Base-by-base conservation (phyloP, 2,113 vertebrate genomes). In the Hiodon tergisus region DNA sequence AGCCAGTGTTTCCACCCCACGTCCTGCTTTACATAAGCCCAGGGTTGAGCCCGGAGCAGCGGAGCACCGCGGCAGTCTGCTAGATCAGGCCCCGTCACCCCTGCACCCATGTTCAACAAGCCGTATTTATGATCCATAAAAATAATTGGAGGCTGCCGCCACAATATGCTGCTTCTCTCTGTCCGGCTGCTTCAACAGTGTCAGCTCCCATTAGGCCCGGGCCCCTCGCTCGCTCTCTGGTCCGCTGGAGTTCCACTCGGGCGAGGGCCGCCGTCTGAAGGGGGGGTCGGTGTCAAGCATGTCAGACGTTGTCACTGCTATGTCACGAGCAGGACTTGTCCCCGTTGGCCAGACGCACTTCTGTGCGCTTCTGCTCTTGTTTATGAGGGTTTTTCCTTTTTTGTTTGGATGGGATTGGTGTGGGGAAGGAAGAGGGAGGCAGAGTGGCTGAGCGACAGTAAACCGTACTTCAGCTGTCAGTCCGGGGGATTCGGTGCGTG, bases 71-170 rank as follows among this genome's bases (percentile, higher is more conserved):
- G 89, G 85, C 77, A 77, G 76, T 73, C 82, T 85, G 81, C 81
- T 85, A 84, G 85, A 89, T 90, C 88, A 86, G 84, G 85, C 84
- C 82, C 83, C 83, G 83, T 88, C 87, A 91, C 83, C 84, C 86
- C 84, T 85, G 80, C 82, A 86, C 78, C 79, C 79, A 67, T 78
- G 78, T 87, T 87, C 88, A 90, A 88, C 85, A 87, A 90, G 86
- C 76, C 79, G 81, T 82, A 86, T 82, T 88, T 87, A 90, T 88
- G 82, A 88, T 85, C 85, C 87, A 87, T 88, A 89, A 89, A 90
- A 90, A 90, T 89, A 90, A 91, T 88, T 90, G 89, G 89, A 85
- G 85, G 86, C 81, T 87, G 83, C 86, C 71, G 82, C 82, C 80
- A 82, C 87, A 89, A 86, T 86, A 80, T 74, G 75, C 80, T 77